A percentile compares a stretch with the other conserved stretches of the same genome.
Conservation (phyloP, 1,140 invertebrate genomes). For the Hydropsyche tenuis region DNA sequence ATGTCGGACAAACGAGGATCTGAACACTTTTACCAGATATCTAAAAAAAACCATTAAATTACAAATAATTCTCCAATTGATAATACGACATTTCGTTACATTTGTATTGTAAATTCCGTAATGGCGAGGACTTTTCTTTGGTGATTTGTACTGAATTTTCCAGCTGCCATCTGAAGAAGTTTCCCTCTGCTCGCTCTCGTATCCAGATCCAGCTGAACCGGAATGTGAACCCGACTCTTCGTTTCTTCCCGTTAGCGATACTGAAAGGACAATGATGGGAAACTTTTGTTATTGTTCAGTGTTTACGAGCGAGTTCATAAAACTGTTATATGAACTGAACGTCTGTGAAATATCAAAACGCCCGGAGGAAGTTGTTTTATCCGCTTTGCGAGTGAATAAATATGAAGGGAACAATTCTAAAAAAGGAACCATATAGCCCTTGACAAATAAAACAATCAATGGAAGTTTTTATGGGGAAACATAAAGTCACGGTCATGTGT, state of each 20-base stretch:
- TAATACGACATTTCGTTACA: conserved; percentile 49
- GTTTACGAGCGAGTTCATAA: conserved; percentile 2
- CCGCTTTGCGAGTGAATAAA: conserved; percentile 28
- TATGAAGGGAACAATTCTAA: conserved; percentile 11
- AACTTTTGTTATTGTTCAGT: not conserved
- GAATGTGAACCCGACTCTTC: conserved; percentile 52
- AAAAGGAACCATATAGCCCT: conserved; percentile 37
- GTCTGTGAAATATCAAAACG: conserved; percentile 35
- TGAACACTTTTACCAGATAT: conserved; percentile 57
- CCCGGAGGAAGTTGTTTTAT: conserved; percentile 34
- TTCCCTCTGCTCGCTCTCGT: conserved; percentile 60
- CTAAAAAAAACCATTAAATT: conserved; percentile 47
- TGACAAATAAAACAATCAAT: conserved; percentile 24
- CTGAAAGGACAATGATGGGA: not conserved
- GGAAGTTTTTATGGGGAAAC: not conserved
- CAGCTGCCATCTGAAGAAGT: conserved; percentile 57
- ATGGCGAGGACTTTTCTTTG: conserved; percentile 52
- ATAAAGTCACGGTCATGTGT: no score
- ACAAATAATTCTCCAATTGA: no score
- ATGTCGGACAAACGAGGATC: conserved; percentile 63
- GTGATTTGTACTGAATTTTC: conserved; percentile 47
- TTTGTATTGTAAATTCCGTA: conserved; percentile 59
- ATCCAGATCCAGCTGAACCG: conserved; percentile 62
- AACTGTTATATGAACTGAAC: not conserved
- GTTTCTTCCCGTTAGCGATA: conserved; percentile 18